These are phyloP conservation scores for Amphiduros pacificus DNA, from an alignment of 2,888 invertebrate genomes.

Conservation along the genomic window DNA sequence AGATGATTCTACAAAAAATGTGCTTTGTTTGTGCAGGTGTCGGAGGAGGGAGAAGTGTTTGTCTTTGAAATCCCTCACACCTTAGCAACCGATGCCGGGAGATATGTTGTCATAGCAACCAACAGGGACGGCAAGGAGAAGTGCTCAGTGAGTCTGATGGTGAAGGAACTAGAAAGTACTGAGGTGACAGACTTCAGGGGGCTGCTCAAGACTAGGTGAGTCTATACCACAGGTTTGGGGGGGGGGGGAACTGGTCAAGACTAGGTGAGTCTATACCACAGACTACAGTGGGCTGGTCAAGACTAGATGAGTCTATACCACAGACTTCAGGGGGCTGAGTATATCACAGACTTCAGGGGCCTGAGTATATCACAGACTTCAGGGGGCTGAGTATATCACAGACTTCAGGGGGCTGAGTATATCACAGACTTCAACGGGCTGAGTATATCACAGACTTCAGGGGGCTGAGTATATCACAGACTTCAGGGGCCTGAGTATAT, in stretches of 20 bases:
- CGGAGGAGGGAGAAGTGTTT: conserved; percentile 35
- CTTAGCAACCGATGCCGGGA: conserved; percentile 39
- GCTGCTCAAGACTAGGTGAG: conserved; percentile 38
- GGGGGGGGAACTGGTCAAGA: conserved; percentile 35
- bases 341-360: conserved; percentile 29
- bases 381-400: too few species aligned
- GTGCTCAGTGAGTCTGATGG: conserved; percentile 37
- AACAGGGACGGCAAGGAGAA: conserved; percentile 37
- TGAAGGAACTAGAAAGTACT: conserved; percentile 24
- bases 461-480: too few species aligned
- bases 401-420: too few species aligned
- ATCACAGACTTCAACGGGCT: too few species aligned
- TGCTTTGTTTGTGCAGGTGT: conserved; percentile 28
- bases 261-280: conserved; percentile 36
- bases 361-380: too few species aligned
- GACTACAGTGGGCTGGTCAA: conserved; percentile 34
- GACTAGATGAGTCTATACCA: conserved; percentile 33
- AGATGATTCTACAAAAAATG: too few species aligned
- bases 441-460: too few species aligned
- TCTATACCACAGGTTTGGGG: too few species aligned
- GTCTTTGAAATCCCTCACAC: conserved; percentile 38
- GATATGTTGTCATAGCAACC: conserved; percentile 42
- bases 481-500: too few species aligned
- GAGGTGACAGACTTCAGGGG: conserved; percentile 28
- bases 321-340: too few species aligned